These are phyloP conservation scores for Harpalus rufipes DNA, from an alignment of 2,888 invertebrate genomes.

Conservation along the genomic window DNA sequence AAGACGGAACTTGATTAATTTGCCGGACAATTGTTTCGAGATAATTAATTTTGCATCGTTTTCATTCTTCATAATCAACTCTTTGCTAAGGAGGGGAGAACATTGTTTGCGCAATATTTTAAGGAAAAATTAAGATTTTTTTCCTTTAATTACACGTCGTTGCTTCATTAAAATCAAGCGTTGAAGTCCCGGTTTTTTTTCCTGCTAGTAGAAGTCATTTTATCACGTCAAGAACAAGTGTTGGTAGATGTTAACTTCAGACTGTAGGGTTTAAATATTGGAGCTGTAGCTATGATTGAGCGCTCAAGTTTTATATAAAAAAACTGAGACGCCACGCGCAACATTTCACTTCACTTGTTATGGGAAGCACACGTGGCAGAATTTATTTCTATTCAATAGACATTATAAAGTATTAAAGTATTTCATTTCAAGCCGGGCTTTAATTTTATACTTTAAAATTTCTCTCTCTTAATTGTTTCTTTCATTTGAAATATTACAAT, in stretches of 20 bases:
- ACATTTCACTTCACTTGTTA: not conserved
- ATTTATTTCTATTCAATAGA: not conserved
- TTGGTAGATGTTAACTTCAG: conserved; percentile 45
- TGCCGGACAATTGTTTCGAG: conserved; percentile 59
- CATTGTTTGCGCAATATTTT: conserved; percentile 64
- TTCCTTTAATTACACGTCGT: conserved; percentile 60
- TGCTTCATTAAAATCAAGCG: conserved; percentile 63
- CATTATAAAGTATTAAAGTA: not conserved
- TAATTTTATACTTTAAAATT: too few species aligned
- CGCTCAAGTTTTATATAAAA: conserved; percentile 44
- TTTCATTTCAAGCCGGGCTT: not conserved
- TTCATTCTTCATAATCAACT: conserved; percentile 61
- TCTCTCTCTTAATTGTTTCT: too few species aligned
- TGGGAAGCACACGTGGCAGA: not conserved
- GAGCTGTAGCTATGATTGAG: conserved; percentile 37
- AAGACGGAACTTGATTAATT: conserved; percentile 51
- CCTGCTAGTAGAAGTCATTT: conserved; percentile 47
- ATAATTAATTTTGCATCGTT: conserved; percentile 65
- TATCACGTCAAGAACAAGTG: conserved; percentile 49
- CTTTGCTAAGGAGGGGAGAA: conserved; percentile 25
- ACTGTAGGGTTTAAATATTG: conserved; percentile 38
- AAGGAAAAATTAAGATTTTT: conserved; percentile 59
- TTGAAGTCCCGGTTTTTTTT: conserved; percentile 21
- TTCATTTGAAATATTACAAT: too few species aligned
- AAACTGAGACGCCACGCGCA: not conserved